Percentiles rank a stretch among this genome's conserved stretches.
phyloP scores from a whole-genome alignment of 2,113 vertebrate genomes.

The Aleadryas rufinucha region DNA sequence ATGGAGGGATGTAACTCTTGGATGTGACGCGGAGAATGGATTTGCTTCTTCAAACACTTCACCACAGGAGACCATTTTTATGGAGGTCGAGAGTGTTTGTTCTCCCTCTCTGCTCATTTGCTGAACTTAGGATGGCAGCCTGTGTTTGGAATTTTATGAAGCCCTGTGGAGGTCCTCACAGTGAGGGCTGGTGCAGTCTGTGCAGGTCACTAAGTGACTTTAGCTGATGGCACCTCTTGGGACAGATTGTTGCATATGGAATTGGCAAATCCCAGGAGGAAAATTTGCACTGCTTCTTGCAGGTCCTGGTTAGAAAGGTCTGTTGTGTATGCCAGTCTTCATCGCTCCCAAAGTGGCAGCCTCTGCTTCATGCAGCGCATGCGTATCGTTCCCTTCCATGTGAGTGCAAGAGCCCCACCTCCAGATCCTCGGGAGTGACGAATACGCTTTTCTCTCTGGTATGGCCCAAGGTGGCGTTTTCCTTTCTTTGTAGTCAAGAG shows the following conservation, averaged over 20 bases:
- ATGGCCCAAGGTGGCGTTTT: not conserved
- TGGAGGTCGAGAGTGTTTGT: not conserved
- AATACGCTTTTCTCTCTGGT: not conserved
- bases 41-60: not conserved
- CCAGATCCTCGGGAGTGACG: not conserved
- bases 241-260: not conserved
- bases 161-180: not conserved
- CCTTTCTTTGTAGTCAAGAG: not conserved
- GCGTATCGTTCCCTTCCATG: not conserved
- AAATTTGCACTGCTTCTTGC: not conserved
- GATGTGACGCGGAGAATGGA: rapidly evolving
- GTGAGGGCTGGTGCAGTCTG: not conserved
- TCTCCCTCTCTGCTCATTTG: not conserved
- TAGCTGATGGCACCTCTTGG: not conserved
- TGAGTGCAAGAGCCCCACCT: not conserved
- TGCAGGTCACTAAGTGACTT: not conserved
- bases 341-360: not conserved
- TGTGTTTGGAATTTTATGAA: not conserved
- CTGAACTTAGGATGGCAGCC: not conserved
- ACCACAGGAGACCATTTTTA: not conserved
- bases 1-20: not conserved
- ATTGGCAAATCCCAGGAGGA: not conserved
- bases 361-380: rapidly evolving
- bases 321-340: not conserved
- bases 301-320: not conserved